Evolutionary conservation across 2,797 vertebrate genomes (phyloP), one percentile per base, ranked within the genome.

Genomic region (Ctenosaura bakeri): DNA sequence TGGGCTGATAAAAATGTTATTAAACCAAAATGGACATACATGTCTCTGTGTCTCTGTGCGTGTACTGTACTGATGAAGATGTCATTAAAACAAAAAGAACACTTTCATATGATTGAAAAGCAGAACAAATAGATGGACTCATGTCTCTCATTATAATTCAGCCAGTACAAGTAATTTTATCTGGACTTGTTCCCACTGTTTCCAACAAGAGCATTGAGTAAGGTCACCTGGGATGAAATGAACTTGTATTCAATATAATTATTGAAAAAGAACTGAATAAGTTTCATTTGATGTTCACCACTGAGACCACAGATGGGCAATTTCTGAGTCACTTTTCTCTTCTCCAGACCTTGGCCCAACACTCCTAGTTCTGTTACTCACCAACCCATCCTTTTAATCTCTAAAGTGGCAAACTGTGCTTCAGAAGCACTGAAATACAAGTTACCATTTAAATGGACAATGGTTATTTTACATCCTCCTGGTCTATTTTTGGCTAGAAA

Each of bases 111-210:
- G 10, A 81, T 18, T 26, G 26, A 73, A 82, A 81, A 32, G 54
- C 56, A 87, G 76, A 46, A 74, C 35, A 83, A 82, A 81, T 54
- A 86, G 71, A 64, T 84, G 29, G 35, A 56, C 29, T 35, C 29
- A 24, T 76, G 7, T 83, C 29, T 73, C 18, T 54, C 26, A 35
- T 80, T 69, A 20, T 71, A 71, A 71, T 80, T 13, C 24, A 62
- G 62, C 46, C 22, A 35, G 18, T 56, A 9, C 3, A 52, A 64
- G 20, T 18, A 76, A 54, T 3, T 26, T 8, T 54, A 46, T 76
- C 62, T 71, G 64, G 46, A 56, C 10, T 71, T 56, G 50, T 54
- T 69, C 24, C 52, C 83, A 84, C 66, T 50, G 8, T 77, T 78
- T 64, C 74, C 59, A 79, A n/a, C 59, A 62, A n/a, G 29, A 64